phyloP scores from a whole-genome alignment of 2,888 invertebrate species.

The Herminia tarsipennalis region DNA sequence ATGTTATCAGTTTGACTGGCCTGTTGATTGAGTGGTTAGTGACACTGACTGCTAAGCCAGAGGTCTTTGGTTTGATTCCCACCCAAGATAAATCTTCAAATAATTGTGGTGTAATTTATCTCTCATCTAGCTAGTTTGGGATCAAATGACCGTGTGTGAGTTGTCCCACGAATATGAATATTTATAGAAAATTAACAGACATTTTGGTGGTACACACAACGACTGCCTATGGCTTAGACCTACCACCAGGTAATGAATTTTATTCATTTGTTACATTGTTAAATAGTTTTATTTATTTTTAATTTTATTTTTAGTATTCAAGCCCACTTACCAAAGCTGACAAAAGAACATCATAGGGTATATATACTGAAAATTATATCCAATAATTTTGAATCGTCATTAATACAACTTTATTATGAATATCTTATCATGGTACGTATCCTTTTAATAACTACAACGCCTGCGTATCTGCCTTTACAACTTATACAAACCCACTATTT shows the following conservation, averaged over 20 bases:
- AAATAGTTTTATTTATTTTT: not conserved
- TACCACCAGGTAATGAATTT: not conserved
- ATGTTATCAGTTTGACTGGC: not conserved
- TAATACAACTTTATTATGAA: conserved; percentile 39
- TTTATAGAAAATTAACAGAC: too few relatives aligned
- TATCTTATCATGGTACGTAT: conserved; percentile 42
- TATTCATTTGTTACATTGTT: not conserved
- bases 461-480: too few relatives aligned
- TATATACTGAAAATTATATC: not conserved
- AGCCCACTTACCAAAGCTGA: not conserved
- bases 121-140: too few relatives aligned
- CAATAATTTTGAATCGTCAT: conserved; percentile 28
- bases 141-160: too few relatives aligned
- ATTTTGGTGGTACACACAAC: too few relatives aligned
- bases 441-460: too few relatives aligned
- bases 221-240: too few relatives aligned
- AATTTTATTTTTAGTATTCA: not conserved
- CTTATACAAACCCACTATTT: too few relatives aligned
- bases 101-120: too few relatives aligned
- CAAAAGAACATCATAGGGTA: not conserved
- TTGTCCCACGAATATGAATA: too few relatives aligned
- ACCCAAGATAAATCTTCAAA: not conserved
- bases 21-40: not conserved
- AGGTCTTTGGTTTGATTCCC: too few relatives aligned
- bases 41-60: too few relatives aligned